Evolutionary conservation across 2,113 vertebrate genomes (phyloP).

Genomic region (Odocoileus virginianus): DNA sequence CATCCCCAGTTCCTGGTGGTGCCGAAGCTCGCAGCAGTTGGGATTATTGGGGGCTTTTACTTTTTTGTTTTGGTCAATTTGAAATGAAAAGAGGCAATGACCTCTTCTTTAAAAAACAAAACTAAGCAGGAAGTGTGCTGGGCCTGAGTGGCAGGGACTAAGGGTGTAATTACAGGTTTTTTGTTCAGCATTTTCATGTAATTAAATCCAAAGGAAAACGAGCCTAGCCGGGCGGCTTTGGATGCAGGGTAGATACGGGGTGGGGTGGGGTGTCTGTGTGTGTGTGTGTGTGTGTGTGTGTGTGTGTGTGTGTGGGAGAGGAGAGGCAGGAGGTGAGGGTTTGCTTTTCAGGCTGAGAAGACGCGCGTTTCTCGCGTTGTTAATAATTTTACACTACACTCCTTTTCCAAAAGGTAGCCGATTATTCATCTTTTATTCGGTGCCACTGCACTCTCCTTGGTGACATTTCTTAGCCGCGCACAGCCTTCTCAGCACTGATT

Average conservation of each 20-base stretch:
- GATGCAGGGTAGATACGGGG: slow-evolving; percentile 26
- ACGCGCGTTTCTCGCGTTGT: background rate
- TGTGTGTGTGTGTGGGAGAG: background rate
- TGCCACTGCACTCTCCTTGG: slow-evolving; percentile 23
- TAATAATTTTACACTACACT: slow-evolving; percentile 38
- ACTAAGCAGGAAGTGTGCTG: slow-evolving; percentile 80
- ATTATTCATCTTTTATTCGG: slow-evolving; percentile 50
- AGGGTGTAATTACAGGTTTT: slow-evolving; percentile 79
- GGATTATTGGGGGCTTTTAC: slow-evolving; percentile 48
- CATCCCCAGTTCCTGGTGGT: background rate
- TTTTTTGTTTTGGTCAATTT: slow-evolving; percentile 77
- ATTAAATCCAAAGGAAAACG: slow-evolving; percentile 69
- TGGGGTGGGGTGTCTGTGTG: background rate
- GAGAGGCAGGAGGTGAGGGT: slow-evolving; percentile 27
- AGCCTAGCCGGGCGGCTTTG: slow-evolving; percentile 59
- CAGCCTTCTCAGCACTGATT: slow-evolving; percentile 32
- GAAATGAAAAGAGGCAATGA: slow-evolving; percentile 79
- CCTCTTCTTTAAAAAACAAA: slow-evolving; percentile 71
- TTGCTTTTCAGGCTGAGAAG: slow-evolving; percentile 37
- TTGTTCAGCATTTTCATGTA: slow-evolving; percentile 79
- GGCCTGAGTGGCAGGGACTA: slow-evolving; percentile 77
- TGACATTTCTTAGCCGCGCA: slow-evolving; percentile 25
- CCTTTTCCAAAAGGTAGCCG: slow-evolving; percentile 29
- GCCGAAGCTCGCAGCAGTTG: background rate
- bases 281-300: background rate